phyloP scores from a whole-genome alignment of 2,888 invertebrate species.

The Eumacrocentrus americanus region DNA sequence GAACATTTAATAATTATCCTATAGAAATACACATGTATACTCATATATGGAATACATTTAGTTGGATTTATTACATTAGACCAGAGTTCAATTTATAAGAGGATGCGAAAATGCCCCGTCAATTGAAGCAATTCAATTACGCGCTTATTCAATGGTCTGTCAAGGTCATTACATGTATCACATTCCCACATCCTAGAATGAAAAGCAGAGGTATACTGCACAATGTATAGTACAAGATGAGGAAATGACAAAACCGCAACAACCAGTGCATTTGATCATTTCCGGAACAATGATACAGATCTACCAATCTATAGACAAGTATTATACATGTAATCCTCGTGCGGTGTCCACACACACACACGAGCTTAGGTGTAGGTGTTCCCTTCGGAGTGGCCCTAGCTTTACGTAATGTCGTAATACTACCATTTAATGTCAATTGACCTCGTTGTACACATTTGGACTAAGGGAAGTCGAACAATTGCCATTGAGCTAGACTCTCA shows the following conservation, averaged over 20 bases:
- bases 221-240: not conserved
- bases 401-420: conserved; percentile 60
- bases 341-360: not conserved
- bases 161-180: conserved; percentile 40
- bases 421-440: conserved; percentile 61
- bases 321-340: not conserved
- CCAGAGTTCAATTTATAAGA: conserved; percentile 49
- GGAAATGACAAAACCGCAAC: not conserved
- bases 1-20: too few species aligned
- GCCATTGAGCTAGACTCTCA: conserved; percentile 51
- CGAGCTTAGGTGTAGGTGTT: conserved; percentile 50
- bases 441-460: conserved; percentile 61
- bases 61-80: conserved; percentile 1
- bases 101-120: conserved; percentile 55
- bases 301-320: not conserved
- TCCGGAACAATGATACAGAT: not conserved
- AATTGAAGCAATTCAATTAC: conserved; percentile 60
- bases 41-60: not conserved
- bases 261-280: not conserved
- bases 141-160: conserved; percentile 52
- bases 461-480: conserved; percentile 62
- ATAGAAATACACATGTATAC: not conserved
- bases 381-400: conserved; percentile 59
- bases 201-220: not conserved
- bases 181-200: conserved; percentile 18